These are phyloP conservation scores for Subanguina moxae DNA, from an alignment of 1,140 invertebrate genomes.

Conservation along the genomic window DNA sequence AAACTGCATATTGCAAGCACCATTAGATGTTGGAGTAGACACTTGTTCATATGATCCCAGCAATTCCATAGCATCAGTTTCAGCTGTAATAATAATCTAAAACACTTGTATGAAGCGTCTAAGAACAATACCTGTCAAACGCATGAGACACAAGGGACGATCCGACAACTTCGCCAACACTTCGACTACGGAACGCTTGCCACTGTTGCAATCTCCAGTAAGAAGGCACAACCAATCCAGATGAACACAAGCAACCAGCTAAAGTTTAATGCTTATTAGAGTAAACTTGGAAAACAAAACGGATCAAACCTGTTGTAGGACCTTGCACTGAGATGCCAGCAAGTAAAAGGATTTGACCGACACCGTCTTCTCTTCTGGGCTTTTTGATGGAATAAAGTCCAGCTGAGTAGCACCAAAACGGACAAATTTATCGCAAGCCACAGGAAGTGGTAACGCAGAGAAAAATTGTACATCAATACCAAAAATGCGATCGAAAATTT, in stretches of 20 bases:
- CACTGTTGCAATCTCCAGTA: conserved; percentile 74
- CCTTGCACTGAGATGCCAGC: conserved; percentile 68
- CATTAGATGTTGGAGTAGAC: neutral
- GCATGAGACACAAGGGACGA: conserved; percentile 70
- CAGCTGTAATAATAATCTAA: conserved; percentile 73
- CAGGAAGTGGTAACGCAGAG: neutral
- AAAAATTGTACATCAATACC: neutral
- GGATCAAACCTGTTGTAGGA: conserved; percentile 67
- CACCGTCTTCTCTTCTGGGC: neutral
- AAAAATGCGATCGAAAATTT: neutral
- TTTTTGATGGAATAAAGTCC: neutral
- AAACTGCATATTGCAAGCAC: conserved; percentile 65
- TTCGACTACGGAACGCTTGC: conserved; percentile 78
- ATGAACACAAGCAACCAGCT: conserved; percentile 73
- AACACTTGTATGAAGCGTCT: neutral
- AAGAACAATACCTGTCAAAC: neutral
- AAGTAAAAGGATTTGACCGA: conserved; percentile 52
- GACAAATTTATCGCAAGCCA: neutral
- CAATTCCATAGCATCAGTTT: conserved; percentile 90
- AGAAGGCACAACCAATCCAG: conserved; percentile 87
- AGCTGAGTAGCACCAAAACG: neutral
- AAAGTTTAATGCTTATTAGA: neutral
- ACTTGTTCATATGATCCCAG: conserved; percentile 94
- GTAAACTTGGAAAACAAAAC: neutral
- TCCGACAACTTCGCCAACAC: conserved; percentile 73